These are phyloP conservation scores for Spodoptera litura DNA, from an alignment of 1,140 invertebrate genomes.

Conservation along the genomic window DNA sequence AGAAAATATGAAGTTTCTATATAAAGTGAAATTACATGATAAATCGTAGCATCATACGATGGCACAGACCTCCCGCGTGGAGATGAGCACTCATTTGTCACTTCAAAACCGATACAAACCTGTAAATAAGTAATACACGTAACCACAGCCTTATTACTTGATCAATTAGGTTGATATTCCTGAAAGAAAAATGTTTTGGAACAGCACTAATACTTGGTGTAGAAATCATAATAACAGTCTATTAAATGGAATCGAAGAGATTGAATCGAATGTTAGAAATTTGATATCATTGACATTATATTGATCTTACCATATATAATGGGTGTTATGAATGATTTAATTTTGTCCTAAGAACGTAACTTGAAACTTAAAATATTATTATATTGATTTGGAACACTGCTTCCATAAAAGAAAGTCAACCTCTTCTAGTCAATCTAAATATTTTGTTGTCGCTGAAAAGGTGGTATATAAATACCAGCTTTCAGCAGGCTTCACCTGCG, in stretches of 20 bases:
- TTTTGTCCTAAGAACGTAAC: neutral
- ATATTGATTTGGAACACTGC: too few species aligned
- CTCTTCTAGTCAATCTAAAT: too few species aligned
- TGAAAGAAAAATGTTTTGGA: neutral
- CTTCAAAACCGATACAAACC: constrained; percentile 44
- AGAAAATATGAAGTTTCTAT: constrained; percentile 58
- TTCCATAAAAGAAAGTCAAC: too few species aligned
- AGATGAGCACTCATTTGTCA: constrained; percentile 70
- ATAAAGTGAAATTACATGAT: constrained; percentile 74
- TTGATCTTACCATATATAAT: constrained; percentile 7
- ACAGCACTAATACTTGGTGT: neutral
- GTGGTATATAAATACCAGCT: too few species aligned
- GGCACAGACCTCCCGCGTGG: constrained; percentile 70
- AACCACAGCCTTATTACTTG: constrained; percentile 19
- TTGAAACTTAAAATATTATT: too few species aligned
- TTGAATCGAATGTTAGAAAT: constrained; percentile 43
- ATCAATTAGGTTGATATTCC: constrained; percentile 23
- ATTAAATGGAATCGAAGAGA: constrained; percentile 54
- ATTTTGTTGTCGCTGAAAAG: too few species aligned
- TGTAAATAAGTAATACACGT: neutral
- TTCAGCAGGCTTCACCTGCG: too few species aligned
- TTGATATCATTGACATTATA: constrained; percentile 20
- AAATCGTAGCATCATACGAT: constrained; percentile 61
- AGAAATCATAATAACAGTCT: constrained; percentile 33
- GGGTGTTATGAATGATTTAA: constrained; percentile 22